Base-by-base conservation (phyloP, 2,888 invertebrate species). In the Idaea dimidiata region DNA sequence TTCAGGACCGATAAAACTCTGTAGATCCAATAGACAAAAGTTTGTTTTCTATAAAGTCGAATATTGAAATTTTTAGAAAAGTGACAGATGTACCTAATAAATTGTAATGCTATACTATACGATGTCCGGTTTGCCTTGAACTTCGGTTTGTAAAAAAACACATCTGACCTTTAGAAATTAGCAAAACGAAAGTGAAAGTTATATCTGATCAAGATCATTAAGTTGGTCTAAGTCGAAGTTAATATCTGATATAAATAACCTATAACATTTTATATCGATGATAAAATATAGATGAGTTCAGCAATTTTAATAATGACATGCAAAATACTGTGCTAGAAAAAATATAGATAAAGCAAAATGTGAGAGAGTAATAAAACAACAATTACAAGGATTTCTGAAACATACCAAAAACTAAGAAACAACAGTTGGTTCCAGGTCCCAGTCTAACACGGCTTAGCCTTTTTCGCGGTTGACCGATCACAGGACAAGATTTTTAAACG, bases 101-200 rank as follows among this genome's bases (percentile, higher is more conserved):
- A 24, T 43, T 4, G 14, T 43, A 7, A 43, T 14, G 43, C 8
- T 32, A 10, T 32, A 8, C 0, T 43, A 43, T 43, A 43, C 43
- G 43, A 43, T 43, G 43, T 43, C 43, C 43, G 43, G 43, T 43
- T 43, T 43, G 43, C 43, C 43, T 43, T 43, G 43, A 43, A 43
- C 43, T 43, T 10, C 43, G 43, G 43, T 43, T 43, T 10, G 43
- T 43, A 43, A 43, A 10, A 33, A 33, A 33, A 43, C 43, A 43
- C 43, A 43, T 43, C 8, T 43, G 43, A 43, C 43, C 43, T 43
- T 43, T 43, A 43, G 43, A 43, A 43, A 43, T 43, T 43, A 43
- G 43, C 43, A 43, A 14, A 43, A 43, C 14, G 43, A 43, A 43
- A 43, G 43, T 43, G 43, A 43, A 43, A 43, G 43, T 43, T 8